Evolutionary conservation across 2,113 vertebrate species (phyloP).

Genomic region (Calypte anna): DNA sequence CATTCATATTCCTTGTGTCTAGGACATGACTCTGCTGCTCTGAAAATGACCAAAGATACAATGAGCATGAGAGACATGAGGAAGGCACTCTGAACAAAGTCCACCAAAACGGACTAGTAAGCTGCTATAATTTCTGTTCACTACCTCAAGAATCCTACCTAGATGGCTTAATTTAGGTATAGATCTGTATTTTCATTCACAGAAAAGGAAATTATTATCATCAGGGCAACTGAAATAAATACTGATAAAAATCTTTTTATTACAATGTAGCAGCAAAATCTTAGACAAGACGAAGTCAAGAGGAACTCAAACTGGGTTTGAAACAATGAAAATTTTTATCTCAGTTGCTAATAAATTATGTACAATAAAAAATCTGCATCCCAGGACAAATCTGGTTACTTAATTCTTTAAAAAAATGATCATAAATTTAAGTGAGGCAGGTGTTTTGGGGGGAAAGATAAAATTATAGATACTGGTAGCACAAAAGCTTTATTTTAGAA

Average conservation of each 20-base stretch:
- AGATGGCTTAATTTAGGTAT: neutral
- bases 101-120: neutral
- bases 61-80: neutral
- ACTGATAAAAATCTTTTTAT: neutral
- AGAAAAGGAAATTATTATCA: slow-evolving; percentile 19
- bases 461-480: neutral
- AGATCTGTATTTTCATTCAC: slow-evolving; percentile 1
- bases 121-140: neutral
- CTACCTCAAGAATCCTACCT: neutral
- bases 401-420: neutral
- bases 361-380: neutral
- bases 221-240: neutral
- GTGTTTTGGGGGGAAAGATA: neutral
- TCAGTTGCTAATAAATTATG: neutral
- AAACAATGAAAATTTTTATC: neutral
- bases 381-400: neutral
- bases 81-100: neutral
- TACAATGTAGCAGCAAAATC: neutral
- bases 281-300: neutral
- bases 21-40: neutral
- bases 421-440: neutral
- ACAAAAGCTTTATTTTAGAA: neutral
- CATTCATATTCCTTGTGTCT: neutral
- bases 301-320: neutral
- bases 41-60: neutral